A percentile compares a stretch with the other conserved stretches of the same genome.
These are phyloP conservation scores for Hedya salicella DNA, from an alignment of 2,888 invertebrate genomes.

Conservation along the genomic window DNA sequence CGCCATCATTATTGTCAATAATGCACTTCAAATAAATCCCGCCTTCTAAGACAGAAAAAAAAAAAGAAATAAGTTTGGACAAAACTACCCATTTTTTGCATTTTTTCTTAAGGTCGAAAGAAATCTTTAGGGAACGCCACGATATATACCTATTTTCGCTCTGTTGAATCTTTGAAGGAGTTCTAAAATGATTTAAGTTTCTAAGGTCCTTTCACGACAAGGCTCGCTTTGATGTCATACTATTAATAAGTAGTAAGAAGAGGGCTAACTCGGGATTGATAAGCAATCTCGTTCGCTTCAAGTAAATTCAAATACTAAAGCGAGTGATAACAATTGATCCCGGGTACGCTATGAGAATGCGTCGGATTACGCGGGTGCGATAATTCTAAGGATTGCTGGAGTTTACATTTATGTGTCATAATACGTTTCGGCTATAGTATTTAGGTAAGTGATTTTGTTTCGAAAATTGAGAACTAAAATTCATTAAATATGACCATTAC, in stretches of 20 bases:
- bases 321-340: slow-evolving; percentile 7
- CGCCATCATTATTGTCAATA: too few relatives aligned
- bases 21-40: too few relatives aligned
- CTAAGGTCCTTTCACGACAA: slow-evolving; percentile 21
- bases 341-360: neutral
- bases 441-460: too few relatives aligned
- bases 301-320: slow-evolving; percentile 14
- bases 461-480: too few relatives aligned
- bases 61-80: too few relatives aligned
- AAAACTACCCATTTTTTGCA: too few relatives aligned
- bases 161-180: slow-evolving; percentile 34
- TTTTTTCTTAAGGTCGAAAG: slow-evolving; percentile 13
- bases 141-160: slow-evolving; percentile 32
- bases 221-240: slow-evolving; percentile 33
- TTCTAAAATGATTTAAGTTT: slow-evolving; percentile 39
- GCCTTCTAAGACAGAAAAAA: too few relatives aligned
- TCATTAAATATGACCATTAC: too few relatives aligned
- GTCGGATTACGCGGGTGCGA: slow-evolving; percentile 1
- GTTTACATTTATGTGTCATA: neutral
- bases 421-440: too few relatives aligned
- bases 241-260: slow-evolving; percentile 14
- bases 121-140: slow-evolving; percentile 4
- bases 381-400: neutral
- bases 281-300: slow-evolving; percentile 21
- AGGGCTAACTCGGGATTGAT: slow-evolving; percentile 16